Conservation (phyloP, 2,113 vertebrate genomes). For the Trochalopteron elliotii region DNA sequence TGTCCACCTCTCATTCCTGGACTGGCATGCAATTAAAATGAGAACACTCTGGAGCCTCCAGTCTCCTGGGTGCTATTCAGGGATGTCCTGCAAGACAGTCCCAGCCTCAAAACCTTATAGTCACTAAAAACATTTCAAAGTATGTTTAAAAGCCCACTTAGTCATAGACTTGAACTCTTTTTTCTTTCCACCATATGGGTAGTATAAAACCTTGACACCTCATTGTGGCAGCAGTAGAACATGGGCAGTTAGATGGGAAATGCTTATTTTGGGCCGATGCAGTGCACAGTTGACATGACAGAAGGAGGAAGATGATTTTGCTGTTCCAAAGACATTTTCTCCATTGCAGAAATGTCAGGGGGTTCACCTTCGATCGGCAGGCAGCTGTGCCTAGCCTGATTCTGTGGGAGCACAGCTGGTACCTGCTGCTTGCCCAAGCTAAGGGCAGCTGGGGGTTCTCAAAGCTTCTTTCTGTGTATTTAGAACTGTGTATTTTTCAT, state of each 20-base stretch:
- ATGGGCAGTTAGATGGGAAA: not conserved
- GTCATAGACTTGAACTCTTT: not conserved
- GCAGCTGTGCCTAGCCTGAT: not conserved
- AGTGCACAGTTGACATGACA: not conserved
- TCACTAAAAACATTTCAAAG: not conserved
- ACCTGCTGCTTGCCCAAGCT: not conserved
- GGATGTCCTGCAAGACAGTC: not conserved
- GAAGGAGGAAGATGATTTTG: not conserved
- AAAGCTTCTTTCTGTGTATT: rapidly evolving
- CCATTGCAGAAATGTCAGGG: not conserved
- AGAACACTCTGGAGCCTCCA: not conserved
- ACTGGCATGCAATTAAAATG: not conserved
- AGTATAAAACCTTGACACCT: not conserved
- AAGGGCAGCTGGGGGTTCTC: not conserved
- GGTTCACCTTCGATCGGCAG: rapidly evolving
- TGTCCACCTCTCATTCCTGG: not conserved
- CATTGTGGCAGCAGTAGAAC: not conserved
- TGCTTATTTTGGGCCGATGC: not conserved
- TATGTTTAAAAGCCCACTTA: not conserved
- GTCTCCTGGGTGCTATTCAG: not conserved
- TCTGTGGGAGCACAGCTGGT: not conserved
- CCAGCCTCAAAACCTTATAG: not conserved
- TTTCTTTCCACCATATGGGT: not conserved
- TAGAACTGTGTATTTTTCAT: not conserved
- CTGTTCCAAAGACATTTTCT: not conserved